Evolutionary conservation across 2,888 invertebrate genomes (phyloP), one percentile per base, ranked within the genome.

Genomic region (Nomada hirtipes): DNA sequence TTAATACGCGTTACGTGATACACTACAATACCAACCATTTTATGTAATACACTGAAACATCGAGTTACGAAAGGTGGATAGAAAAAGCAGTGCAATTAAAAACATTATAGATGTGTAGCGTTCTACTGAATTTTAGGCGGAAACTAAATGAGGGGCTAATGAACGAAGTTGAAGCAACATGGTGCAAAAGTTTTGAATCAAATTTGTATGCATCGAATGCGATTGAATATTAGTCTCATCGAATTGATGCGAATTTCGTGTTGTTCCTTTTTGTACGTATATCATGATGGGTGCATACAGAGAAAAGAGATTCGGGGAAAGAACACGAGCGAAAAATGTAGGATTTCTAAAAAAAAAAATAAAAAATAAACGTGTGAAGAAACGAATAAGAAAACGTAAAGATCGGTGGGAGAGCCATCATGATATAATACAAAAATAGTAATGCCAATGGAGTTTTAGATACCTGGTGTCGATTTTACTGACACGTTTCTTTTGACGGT

Each of bases 401-500:
- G 55, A 15, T 70, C 61, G 65, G 20, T 13, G 18, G 4, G 23
- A 50, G 11, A 18, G 2, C 76, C 76, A 84, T 50, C 79, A 61
- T 64, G 74, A 76, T 71, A 74, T 68, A 68, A 71, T 67, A 70
- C 20, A 52, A 75, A 44, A 73, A 44, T 78, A 80, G 4, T 82
- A 82, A 63, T 79, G 85, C 83, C 87, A 88, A 88, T 86, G 76
- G 75, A 86, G 55, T 76, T 80, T 88, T 86, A 83, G 81, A 87
- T 92, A 92, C 92, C 93, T 92, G 92, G 55, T 80, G 90, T 47
- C 69, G 88, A 78, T 89, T 88, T 92, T 84, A 91, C 79, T 73
- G 92, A 91, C 84, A 91, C 86, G 85, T 84, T 89, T 92, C 91
- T 90, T 91, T 93, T 92, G 88, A 91, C 76, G 86, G 88, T 84